Percentiles rank a stretch among this genome's conserved stretches.
Evolutionary conservation across 1,140 invertebrate species (phyloP).

Genomic region (Nomia melanderi): DNA sequence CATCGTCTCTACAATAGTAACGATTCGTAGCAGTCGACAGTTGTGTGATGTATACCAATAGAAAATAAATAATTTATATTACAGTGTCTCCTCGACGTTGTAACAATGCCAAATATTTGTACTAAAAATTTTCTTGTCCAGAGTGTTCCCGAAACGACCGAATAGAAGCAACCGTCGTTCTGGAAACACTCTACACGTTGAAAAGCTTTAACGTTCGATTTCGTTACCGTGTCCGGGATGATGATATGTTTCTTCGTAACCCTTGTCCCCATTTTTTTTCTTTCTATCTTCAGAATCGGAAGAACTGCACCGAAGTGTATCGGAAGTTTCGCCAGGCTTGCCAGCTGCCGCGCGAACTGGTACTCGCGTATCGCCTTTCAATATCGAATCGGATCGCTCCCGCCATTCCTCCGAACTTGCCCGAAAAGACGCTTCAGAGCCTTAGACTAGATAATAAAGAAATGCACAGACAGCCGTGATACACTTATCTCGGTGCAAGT

Average conservation of each 20-base stretch:
- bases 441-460: conserved; percentile 49
- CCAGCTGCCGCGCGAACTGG: conserved; percentile 41
- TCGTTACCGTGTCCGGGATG: too few species aligned
- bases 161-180: too few species aligned
- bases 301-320: background rate
- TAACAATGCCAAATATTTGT: conserved; percentile 4
- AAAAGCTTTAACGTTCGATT: too few species aligned
- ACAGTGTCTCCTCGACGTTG: background rate
- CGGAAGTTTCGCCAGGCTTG: conserved; percentile 34
- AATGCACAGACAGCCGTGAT: conserved; percentile 19
- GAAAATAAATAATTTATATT: background rate
- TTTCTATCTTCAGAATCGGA: too few species aligned
- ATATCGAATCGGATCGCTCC: conserved; percentile 29
- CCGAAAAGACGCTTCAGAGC: conserved; percentile 23
- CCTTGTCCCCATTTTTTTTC: too few species aligned
- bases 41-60: background rate
- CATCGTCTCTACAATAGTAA: too few species aligned
- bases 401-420: conserved; percentile 35
- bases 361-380: conserved; percentile 33
- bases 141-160: background rate
- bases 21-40: background rate
- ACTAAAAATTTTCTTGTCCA: background rate
- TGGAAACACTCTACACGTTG: too few species aligned
- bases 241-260: too few species aligned
- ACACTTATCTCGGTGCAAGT: conserved; percentile 7